Evolutionary conservation across 2,797 vertebrate species (phyloP).

Genomic region (Hyperoplus immaculatus): DNA sequence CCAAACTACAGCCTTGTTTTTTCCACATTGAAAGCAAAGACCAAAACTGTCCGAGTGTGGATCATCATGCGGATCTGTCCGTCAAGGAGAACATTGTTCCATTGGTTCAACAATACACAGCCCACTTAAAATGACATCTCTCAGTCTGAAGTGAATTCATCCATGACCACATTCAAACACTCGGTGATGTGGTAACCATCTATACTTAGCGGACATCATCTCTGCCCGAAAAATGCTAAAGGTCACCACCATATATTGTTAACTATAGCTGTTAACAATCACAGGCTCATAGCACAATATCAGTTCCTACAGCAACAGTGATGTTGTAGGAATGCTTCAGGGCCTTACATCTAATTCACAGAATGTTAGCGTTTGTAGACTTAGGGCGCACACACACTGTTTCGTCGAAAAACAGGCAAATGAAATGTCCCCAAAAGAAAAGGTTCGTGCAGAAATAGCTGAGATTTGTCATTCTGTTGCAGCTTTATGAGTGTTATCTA

Average conservation of each 20-base stretch:
- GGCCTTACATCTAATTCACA: neutral
- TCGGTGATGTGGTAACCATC: neutral
- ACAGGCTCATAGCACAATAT: neutral
- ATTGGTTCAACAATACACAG: neutral
- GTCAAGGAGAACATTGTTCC: neutral
- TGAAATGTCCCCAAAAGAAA: too few relatives aligned
- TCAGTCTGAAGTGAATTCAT: neutral
- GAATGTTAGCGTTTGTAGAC: neutral
- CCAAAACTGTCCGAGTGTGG: neutral
- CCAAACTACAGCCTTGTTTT: neutral
- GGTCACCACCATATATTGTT: conserved; percentile 1
- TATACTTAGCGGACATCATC: conserved; percentile 12
- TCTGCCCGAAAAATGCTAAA: conserved; percentile 12
- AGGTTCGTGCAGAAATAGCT: neutral
- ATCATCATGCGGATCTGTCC: neutral
- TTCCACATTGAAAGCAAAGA: neutral
- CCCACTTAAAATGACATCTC: neutral
- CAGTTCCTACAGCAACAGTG: conserved; percentile 1
- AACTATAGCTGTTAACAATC: conserved; percentile 17
- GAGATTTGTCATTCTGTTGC: conserved; percentile 5
- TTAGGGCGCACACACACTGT: neutral
- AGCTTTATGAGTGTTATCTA: conserved; percentile 7
- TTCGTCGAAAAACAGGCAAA: neutral
- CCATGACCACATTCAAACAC: neutral
- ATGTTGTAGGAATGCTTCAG: neutral